phyloP scores from a whole-genome alignment of 2,888 invertebrate genomes.

The Suillia variegata region DNA sequence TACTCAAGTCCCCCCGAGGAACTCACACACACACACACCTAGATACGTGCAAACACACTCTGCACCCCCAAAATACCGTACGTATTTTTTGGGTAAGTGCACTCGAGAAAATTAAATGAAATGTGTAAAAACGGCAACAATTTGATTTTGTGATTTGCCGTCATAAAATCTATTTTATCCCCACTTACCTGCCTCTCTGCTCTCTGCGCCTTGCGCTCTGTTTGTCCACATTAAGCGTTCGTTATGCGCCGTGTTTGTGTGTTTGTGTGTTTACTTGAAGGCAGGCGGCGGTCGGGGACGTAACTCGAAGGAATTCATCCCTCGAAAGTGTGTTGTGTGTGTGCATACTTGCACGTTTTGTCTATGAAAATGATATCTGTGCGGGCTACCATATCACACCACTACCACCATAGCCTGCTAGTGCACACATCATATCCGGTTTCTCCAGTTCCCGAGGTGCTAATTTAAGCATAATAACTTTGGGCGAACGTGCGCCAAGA shows the following conservation, averaged over 20 bases:
- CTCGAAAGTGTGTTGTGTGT: conserved; percentile 32
- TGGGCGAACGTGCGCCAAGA: conserved; percentile 44
- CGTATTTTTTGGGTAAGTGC: conserved; percentile 46
- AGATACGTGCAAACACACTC: not conserved
- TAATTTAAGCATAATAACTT: conserved; percentile 56
- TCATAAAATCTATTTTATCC: conserved; percentile 9
- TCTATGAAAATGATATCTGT: not conserved
- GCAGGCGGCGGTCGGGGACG: no score
- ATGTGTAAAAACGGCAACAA: conserved; percentile 52
- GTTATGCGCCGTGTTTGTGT: no score
- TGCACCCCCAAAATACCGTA: conserved; percentile 52
- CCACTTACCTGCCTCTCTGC: conserved; percentile 4
- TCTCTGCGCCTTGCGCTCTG: no score
- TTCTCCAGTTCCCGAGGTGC: conserved; percentile 53
- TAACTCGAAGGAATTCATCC: no score
- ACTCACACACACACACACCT: not conserved
- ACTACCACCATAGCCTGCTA: not conserved
- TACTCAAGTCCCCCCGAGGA: conserved; percentile 37
- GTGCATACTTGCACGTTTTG: conserved; percentile 36
- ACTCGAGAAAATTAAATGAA: conserved; percentile 50
- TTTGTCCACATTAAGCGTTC: no score
- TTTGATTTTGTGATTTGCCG: conserved; percentile 49
- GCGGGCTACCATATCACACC: no score
- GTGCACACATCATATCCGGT: not conserved
- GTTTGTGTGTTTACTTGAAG: no score